A percentile compares a stretch with the other conserved stretches of the same genome.
These are phyloP conservation scores for Lynx canadensis DNA, from an alignment of 2,113 vertebrate species.

Conservation along the genomic window DNA sequence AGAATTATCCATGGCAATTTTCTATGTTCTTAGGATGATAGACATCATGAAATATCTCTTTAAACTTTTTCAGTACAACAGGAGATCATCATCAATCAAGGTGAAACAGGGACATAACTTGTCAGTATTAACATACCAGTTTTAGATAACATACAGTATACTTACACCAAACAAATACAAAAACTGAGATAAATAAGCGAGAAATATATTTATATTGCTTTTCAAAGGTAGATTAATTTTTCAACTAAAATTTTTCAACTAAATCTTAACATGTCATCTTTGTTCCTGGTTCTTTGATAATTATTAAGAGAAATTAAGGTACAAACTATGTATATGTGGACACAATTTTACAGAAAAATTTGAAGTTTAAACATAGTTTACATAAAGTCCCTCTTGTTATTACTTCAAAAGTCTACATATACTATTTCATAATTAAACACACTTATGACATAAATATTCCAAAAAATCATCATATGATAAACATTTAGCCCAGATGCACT, in stretches of 20 bases:
- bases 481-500: not conserved
- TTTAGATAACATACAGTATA: not conserved
- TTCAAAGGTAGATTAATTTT: not conserved
- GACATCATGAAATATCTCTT: not conserved
- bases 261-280: not conserved
- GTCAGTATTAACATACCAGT: not conserved
- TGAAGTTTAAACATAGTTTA: not conserved
- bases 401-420: not conserved
- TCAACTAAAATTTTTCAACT: not conserved
- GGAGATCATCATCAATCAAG: not conserved
- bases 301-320: not conserved
- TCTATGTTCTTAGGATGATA: not conserved
- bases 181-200: not conserved
- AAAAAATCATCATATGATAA: not conserved
- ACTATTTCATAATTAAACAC: not conserved
- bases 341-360: not conserved
- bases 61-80: not conserved
- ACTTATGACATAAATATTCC: not conserved
- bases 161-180: not conserved
- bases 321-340: not conserved
- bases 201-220: not conserved
- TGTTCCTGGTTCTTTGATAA: not conserved
- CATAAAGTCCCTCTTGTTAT: not conserved
- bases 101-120: not conserved
- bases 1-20: not conserved